Conservation (phyloP, 2,888 invertebrate genomes). For the Tachina grossa region DNA sequence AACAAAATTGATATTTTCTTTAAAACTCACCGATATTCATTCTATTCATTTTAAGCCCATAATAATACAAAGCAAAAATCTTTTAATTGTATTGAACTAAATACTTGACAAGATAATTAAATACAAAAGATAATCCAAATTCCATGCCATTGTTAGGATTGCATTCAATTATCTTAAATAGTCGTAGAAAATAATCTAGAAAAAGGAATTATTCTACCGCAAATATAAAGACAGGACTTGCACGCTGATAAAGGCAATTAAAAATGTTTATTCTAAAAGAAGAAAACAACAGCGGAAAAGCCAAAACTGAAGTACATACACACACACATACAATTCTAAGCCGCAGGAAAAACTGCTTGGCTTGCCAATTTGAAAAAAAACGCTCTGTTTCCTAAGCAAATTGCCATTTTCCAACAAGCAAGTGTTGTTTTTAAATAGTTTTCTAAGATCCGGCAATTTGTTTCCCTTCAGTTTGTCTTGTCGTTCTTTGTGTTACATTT, state of each 20-base stretch:
- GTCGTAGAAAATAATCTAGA: conserved; percentile 28
- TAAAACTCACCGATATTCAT: not conserved
- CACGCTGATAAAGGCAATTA: conserved; percentile 69
- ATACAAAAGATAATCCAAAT: conserved; percentile 70
- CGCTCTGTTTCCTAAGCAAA: conserved; percentile 71
- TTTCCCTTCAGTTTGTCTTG: conserved; percentile 39
- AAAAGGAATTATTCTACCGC: conserved; percentile 66
- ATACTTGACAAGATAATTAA: conserved; percentile 71
- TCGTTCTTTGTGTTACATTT: conserved; percentile 37
- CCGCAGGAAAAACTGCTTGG: conserved; percentile 54
- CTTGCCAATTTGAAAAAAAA: conserved; percentile 48
- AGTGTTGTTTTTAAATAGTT: conserved; percentile 70
- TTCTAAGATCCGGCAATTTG: conserved; percentile 60
- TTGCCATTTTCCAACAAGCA: conserved; percentile 69
- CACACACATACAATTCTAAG: conserved; percentile 17
- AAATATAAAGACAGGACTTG: conserved; percentile 66
- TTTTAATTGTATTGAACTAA: conserved; percentile 63
- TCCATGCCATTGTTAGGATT: conserved; percentile 61
- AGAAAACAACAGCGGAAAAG: not conserved
- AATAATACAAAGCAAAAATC: conserved; percentile 51
- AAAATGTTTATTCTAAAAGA: conserved; percentile 63
- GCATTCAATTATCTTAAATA: conserved; percentile 40
- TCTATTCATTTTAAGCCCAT: conserved; percentile 20
- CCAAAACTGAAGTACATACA: conserved; percentile 39
- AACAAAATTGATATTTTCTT: conserved; percentile 40